Base-by-base conservation (phyloP, 2,888 invertebrate species). In the Conus canariensis region DNA sequence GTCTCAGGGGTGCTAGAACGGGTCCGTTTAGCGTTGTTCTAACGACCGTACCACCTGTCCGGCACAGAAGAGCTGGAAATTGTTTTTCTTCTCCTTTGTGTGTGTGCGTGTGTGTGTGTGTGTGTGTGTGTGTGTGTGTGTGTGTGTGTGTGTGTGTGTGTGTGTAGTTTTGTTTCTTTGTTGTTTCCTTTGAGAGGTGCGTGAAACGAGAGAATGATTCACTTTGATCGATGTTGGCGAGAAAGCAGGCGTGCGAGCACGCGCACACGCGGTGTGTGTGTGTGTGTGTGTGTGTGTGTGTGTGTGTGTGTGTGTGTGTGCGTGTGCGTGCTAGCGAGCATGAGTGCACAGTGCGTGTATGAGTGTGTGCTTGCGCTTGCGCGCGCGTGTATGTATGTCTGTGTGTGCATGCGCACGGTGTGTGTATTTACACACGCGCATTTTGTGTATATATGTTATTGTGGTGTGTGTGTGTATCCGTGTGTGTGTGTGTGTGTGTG, bases 11-110 rank as follows among this genome's bases (percentile, higher is more conserved):
- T 3, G 59, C 56, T 6, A 12, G 60, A 60, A 25, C 85, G 60
- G 45, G 60, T 85, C 85, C 85, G 85, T 85, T 85, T 85, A 85
- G 59, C 85, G 60, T 60, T 14, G n/a, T 60, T 59, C 59, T 85
- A 60, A 85, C 59, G 85, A 85, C 60, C 22, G 19, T 85, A 22
- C 59, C 85, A 60, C 25, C 2, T 59, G 45, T 45, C 45, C 45
- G 45, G 45, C 45, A 45, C 45, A 45, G 45, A 4, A 45, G 45
- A 45, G 45, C 45, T 45, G 45, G 45, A 45, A 45, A 45, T 45
- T 45, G 45, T 45, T 1, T 45, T 45, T 45, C 45, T 45, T 45
- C 45, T 45, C 45, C 45, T 45, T 2, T 30, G 30, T 30, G 30
- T 30, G 30, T 30, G 30, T 30, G 30, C 2, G 30, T 30, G 70